Base-by-base conservation (phyloP, 2,113 vertebrate genomes). In the Hiodon tergisus region DNA sequence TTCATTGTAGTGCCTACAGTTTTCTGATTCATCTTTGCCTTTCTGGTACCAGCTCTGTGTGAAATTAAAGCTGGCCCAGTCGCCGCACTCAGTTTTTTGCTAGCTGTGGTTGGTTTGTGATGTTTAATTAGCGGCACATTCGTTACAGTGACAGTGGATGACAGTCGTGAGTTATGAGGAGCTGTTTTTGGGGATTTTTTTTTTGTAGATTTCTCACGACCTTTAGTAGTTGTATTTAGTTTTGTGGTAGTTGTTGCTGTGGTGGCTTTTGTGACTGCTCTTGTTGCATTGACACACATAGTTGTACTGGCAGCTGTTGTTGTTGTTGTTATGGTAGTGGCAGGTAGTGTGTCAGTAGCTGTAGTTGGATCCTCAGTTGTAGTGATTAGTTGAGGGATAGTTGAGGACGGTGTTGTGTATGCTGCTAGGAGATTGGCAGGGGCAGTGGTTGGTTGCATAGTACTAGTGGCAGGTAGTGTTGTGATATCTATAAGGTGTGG, bases 191-290 rank as follows among this genome's bases (percentile, higher is more conserved):
- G n/a, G 50, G 82, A 85, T 4, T 71, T 71, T 65, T 85, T 87
- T 78, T 83, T 88, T 63, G 60, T 3, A 0, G 76, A 53, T 82
- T 86, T 88, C 55, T 79, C 85, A 71, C 66, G 85, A 65, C 87
- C 90, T 78, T 81, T 89, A 62, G 5, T 80, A 10, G 62, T 73
- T 79, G 80, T 84, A 77, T 78, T 81, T 13, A 70, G 55, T 73
- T 81, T 79, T 85, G 62, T 13, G 81, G 0, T 3, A 3, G 58
- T 52, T 17, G 46, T 1, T 11, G 70, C 50, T n/a, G 68, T 17
- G 7, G 76, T 62, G 2, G 47, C n/a, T 48, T 67, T 63, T 16
- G 73, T 70, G 62, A 59, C 53, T 7, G 58, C 57, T 69, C 75
- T 74, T 51, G 71, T 50, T 0, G 48, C 50, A 75, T 71, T 51